phyloP scores from a whole-genome alignment of 2,888 invertebrate genomes.

The Spicauda simplicius region DNA sequence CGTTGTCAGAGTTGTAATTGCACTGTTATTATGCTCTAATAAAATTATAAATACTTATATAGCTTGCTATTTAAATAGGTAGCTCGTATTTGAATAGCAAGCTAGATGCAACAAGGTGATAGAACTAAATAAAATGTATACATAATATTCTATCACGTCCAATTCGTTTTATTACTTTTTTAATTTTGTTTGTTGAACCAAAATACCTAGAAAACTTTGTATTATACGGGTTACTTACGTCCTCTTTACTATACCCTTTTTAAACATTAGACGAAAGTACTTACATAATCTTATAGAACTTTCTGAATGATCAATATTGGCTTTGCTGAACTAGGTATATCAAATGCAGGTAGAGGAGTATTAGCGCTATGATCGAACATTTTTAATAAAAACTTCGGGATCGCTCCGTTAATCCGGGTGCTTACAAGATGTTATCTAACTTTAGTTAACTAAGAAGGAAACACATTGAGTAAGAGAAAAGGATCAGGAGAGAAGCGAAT shows the following conservation, averaged over 20 bases:
- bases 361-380: constrained; percentile 54
- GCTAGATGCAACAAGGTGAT: too few relatives aligned
- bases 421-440: constrained; percentile 40
- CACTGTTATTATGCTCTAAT: constrained; percentile 14
- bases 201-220: too few relatives aligned
- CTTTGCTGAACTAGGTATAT: constrained; percentile 33
- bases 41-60: not conserved
- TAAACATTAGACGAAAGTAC: too few relatives aligned
- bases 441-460: constrained; percentile 16
- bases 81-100: too few relatives aligned
- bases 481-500: not conserved
- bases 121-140: too few relatives aligned
- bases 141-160: too few relatives aligned
- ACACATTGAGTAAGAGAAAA: not conserved
- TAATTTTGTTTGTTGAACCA: too few relatives aligned
- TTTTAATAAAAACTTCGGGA: constrained; percentile 53
- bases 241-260: too few relatives aligned
- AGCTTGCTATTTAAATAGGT: too few relatives aligned
- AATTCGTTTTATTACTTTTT: too few relatives aligned
- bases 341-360: constrained; percentile 58
- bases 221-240: too few relatives aligned
- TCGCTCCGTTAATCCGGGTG: constrained; percentile 42
- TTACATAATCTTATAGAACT: not conserved
- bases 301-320: not conserved
- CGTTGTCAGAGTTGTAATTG: constrained; percentile 21